A percentile compares a stretch with the other conserved stretches of the same genome.
Conservation (phyloP, 2,797 vertebrate genomes). For the Oophaga sylvatica region DNA sequence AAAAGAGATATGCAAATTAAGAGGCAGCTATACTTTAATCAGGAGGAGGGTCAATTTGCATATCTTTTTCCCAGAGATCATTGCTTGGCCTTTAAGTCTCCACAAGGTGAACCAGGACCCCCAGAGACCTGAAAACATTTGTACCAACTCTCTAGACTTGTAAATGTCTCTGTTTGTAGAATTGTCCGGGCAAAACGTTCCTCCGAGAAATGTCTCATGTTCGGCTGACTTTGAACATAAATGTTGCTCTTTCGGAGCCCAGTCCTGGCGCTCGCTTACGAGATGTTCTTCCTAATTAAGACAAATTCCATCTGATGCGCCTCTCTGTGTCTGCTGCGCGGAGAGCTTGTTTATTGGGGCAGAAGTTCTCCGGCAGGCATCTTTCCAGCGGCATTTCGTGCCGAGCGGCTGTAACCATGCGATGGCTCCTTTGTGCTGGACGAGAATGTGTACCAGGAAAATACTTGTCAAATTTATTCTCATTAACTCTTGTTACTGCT, state of each 20-base stretch:
- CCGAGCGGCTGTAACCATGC: slow-evolving; percentile 24
- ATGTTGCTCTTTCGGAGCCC: neutral
- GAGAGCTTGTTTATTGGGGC: slow-evolving; percentile 41
- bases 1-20: too few relatives aligned
- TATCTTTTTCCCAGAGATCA: too few relatives aligned
- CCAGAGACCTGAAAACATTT: too few relatives aligned
- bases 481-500: slow-evolving; percentile 52
- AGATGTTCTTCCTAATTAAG: slow-evolving; percentile 29
- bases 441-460: neutral
- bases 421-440: slow-evolving; percentile 22
- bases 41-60: too few relatives aligned
- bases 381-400: slow-evolving; percentile 43
- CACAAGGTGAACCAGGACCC: too few relatives aligned
- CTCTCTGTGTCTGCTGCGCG: neutral
- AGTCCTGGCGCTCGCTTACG: neutral
- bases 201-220: too few relatives aligned
- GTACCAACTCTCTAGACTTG: neutral
- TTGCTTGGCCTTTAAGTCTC: too few relatives aligned
- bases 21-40: too few relatives aligned
- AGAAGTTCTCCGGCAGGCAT: slow-evolving; percentile 25
- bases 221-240: neutral
- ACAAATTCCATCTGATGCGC: slow-evolving; percentile 6
- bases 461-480: slow-evolving; percentile 44
- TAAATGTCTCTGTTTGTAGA: neutral
- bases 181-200: too few relatives aligned